Evolutionary conservation across 2,113 vertebrate genomes (phyloP).

Genomic region (Drymodes brunneopygia): DNA sequence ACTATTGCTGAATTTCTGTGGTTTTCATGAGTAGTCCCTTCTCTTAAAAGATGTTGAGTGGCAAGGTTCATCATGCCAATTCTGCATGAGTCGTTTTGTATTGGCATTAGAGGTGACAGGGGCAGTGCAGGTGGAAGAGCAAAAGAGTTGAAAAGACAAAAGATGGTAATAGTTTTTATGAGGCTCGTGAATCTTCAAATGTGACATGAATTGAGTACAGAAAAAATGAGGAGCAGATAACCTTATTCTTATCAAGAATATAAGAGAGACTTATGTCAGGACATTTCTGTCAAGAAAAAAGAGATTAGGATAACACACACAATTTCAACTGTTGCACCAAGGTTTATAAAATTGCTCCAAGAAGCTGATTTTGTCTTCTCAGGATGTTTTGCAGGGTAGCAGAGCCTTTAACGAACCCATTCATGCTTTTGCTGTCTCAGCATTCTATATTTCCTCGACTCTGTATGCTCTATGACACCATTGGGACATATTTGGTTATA

Average conservation of each 20-base stretch:
- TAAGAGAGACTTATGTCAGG: background rate
- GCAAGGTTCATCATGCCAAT: background rate
- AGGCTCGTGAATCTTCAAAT: background rate
- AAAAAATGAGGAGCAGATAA: background rate
- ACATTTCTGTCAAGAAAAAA: background rate
- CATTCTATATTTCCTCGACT: background rate
- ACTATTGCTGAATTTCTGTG: background rate
- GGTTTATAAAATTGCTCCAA: background rate
- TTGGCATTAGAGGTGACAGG: background rate
- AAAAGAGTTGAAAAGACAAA: background rate
- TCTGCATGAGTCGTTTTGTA: rapidly evolving
- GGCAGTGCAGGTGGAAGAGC: background rate
- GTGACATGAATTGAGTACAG: background rate
- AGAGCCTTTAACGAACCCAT: background rate
- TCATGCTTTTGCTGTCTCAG: background rate
- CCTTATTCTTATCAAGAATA: background rate
- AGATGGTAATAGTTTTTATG: background rate
- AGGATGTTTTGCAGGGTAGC: background rate
- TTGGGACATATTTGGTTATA: background rate
- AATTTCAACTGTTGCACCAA: background rate
- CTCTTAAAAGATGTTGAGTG: background rate
- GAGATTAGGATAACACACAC: background rate
- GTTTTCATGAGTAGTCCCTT: background rate
- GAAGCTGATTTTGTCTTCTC: background rate
- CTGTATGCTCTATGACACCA: background rate